Evolutionary conservation across 2,113 vertebrate species (phyloP), one percentile per base, ranked within the genome.

Genomic region (Phainopepla nitens): DNA sequence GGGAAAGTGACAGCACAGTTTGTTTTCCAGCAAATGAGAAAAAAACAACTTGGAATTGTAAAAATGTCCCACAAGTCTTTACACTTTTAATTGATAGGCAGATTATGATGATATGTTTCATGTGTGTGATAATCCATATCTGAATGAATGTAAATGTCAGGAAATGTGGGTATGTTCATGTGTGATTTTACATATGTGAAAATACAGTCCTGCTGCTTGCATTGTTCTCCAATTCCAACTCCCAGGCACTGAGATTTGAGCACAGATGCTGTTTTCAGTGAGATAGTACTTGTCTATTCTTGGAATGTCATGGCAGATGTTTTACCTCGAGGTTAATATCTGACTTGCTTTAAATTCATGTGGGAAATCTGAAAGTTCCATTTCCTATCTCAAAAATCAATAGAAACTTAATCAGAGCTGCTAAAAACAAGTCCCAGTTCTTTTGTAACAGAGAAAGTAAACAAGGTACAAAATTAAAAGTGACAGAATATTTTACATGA

Each of bases 341-440:
- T 96, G 95, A 95, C 95, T 97, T 96, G 95, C 80, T 97, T 97
- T 97, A 98, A 97, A 98, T 97, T 98, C 98, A 98, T 94, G 92
- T 97, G 97, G 97, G 97, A 97, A 97, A 97, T 98, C 97, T 96
- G 97, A 97, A 97, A 96, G 96, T 97, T 98, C 96, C 96, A 96
- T 98, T 98, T 98, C 94, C 93, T 97, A 93, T 98, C 97, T 98
- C 81, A 2, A 98, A 98, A 98, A 98, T 98, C 98, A 98, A 97
- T 98, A 97, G 97, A 98, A 98, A 95, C 97, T 97, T 98, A 98
- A 98, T 98, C 97, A 96, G 94, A 97, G 96, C 96, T 96, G 97
- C 96, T 97, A 97, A 97, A 98, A 98, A 97, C 97, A 98, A 97
- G 96, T 97, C 92, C 93, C 91, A 93, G 85, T 96, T 97, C 97